Base-by-base conservation (phyloP, 2,888 invertebrate species). In the Lordiphosa andalusiaca region DNA sequence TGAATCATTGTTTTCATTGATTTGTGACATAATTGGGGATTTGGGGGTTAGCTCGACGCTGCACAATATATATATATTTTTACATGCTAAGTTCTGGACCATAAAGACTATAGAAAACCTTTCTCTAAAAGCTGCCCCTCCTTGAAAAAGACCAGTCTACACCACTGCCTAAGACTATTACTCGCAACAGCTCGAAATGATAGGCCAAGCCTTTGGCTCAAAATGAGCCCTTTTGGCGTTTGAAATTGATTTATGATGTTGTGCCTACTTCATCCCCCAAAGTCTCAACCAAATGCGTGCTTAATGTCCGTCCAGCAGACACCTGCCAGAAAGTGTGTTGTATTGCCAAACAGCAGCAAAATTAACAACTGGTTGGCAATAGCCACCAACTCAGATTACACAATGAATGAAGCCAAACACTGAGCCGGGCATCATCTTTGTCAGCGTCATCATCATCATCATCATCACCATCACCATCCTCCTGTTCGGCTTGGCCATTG, bases 321-420 rank as follows among this genome's bases (percentile, higher is more conserved):
- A 74, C 82, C 73, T 77, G 73, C 46, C 47, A 25, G 51, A 51
- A 40, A 39, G 39, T 23, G 40, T 40, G 40, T 19, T 47, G 12
- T 44, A 48, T 72, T 70, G 68, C 70, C 72, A 78, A 67, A 78
- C 54, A 51, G 53, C 61, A 62, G 21, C 46, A 60, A 75, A 83
- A 80, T 75, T 70, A 70, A 75, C 76, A 80, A 75, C 67, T 68
- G 50, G 73, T 66, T 83, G 84, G 75, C 66, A 72, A 67, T 40
- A 62, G 25, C 39, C 63, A 46, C 30, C 30, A 60, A 58, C 51
- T 52, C 39, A 46, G 58, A 50, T 83, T 80, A 75, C 70, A 72
- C 70, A 80, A 80, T 75, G 52, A 44, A 53, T 35, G 30, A 38
- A 56, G 10, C 21, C 35, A 44, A 53, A 42, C 25, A 19, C 30